Base-by-base conservation (phyloP, 2,888 invertebrate species). In the Agrotis segetum region DNA sequence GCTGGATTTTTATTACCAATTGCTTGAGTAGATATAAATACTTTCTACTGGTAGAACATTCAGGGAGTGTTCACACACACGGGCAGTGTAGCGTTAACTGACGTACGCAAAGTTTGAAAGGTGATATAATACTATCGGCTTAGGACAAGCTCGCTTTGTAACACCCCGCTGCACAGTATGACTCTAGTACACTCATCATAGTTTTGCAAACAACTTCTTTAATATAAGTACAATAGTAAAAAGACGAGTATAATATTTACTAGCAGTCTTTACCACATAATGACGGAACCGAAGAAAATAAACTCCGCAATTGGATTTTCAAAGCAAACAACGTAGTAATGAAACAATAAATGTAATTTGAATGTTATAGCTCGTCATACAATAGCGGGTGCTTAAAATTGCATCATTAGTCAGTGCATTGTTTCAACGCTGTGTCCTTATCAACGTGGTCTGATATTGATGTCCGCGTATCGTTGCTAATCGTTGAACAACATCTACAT, bases 401-500 rank as follows among this genome's bases (percentile, higher is more conserved):
- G 74, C 77, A 82, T 82, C 74, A 80, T 87, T 80, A 84, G 77
- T 81, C 78, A 81, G 66, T 69, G 81, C 76, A 83, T 85, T 87
- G 88, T 87, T 85, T 83, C 71, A 78, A 78, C 77, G 66, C 67
- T 61, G 58, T 59, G 44, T 47, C 63, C 60, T 81, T 77, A 78
- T 85, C 75, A 65, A 67, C 58, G 47, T 49, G 50, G 47, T 62
- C 65, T 56, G 59, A 83, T 80, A 80, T 77, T 68, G 65, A 81
- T 81, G 75, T 69, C 40, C 65, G 69, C 49, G 19, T 84, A 79
- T 77, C 80, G 75, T 53, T 34, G 55, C 62, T 71, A 76, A 82
- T 82, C 71, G 75, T 62, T 67, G 67, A 60, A 74, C 82, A 77
- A 74, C 55, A 84, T 81, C 84, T 81, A 82, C 69, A 77, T 81